phyloP scores from a whole-genome alignment of 2,113 vertebrate genomes.

The Ariopsis seemanni region DNA sequence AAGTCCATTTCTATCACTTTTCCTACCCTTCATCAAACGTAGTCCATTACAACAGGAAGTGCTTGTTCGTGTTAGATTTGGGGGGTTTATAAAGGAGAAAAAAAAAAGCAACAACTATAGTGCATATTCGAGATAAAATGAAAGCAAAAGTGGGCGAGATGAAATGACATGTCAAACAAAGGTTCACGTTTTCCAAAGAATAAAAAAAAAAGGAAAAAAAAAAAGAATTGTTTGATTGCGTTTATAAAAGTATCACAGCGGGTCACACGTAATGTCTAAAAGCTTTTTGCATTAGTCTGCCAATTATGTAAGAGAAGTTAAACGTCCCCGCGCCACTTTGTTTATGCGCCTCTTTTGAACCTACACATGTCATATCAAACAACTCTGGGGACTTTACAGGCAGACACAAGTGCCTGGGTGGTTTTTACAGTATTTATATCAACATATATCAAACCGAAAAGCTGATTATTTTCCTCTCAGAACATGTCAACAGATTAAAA shows the following conservation, averaged over 20 bases:
- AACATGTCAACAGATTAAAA: no score
- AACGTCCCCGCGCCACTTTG: conserved; percentile 74
- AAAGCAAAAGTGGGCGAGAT: conserved; percentile 79
- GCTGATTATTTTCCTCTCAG: no score
- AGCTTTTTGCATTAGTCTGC: conserved; percentile 78
- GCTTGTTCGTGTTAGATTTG: conserved; percentile 49
- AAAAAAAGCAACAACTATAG: conserved; percentile 67
- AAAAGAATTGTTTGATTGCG: conserved; percentile 76
- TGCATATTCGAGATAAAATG: conserved; percentile 73
- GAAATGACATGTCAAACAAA: conserved; percentile 80
- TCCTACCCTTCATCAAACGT: not conserved
- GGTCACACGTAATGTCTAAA: conserved; percentile 80
- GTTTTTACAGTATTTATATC: no score
- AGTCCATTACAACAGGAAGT: conserved; percentile 30
- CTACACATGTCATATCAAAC: conserved; percentile 53
- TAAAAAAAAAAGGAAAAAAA: conserved; percentile 73
- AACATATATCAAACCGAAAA: no score
- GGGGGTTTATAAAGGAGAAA: conserved; percentile 65
- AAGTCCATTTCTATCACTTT: not conserved
- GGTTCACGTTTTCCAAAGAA: conserved; percentile 78
- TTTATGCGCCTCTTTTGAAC: conserved; percentile 74
- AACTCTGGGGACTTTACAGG: conserved; percentile 57
- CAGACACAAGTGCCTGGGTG: conserved; percentile 54
- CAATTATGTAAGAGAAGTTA: conserved; percentile 78
- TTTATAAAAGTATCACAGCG: conserved; percentile 81